These are phyloP conservation scores for Apteryx owenii DNA, from an alignment of 2,113 vertebrate species.

Conservation along the genomic window DNA sequence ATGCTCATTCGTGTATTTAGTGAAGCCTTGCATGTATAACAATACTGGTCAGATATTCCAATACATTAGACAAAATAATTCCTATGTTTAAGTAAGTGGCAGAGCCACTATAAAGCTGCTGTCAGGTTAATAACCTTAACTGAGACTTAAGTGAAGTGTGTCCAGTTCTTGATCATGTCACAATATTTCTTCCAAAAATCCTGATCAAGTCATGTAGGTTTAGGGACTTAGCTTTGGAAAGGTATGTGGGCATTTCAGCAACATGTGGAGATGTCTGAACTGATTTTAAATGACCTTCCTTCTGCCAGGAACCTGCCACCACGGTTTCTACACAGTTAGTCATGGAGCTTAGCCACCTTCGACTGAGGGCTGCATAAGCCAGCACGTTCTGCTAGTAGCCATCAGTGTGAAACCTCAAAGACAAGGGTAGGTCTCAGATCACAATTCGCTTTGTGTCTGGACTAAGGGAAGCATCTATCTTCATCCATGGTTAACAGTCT, in stretches of 20 bases:
- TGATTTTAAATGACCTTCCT: background rate
- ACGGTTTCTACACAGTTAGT: background rate
- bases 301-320: background rate
- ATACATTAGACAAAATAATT: background rate
- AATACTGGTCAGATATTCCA: background rate
- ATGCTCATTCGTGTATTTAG: background rate
- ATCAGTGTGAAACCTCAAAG: background rate
- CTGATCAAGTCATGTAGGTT: background rate
- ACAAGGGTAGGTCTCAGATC: background rate
- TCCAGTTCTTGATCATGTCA: background rate
- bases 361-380: fast-evolving
- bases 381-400: background rate
- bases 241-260: background rate
- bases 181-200: background rate
- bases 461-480: background rate
- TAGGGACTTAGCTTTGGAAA: background rate
- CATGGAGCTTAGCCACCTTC: background rate
- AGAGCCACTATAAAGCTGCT: background rate
- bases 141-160: background rate
- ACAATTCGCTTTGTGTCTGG: background rate
- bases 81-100: background rate
- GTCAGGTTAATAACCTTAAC: background rate
- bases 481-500: background rate
- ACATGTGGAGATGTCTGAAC: background rate
- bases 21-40: background rate